Conservation (phyloP, 2,888 invertebrate species). For the Rhorus exstirpatorius region DNA sequence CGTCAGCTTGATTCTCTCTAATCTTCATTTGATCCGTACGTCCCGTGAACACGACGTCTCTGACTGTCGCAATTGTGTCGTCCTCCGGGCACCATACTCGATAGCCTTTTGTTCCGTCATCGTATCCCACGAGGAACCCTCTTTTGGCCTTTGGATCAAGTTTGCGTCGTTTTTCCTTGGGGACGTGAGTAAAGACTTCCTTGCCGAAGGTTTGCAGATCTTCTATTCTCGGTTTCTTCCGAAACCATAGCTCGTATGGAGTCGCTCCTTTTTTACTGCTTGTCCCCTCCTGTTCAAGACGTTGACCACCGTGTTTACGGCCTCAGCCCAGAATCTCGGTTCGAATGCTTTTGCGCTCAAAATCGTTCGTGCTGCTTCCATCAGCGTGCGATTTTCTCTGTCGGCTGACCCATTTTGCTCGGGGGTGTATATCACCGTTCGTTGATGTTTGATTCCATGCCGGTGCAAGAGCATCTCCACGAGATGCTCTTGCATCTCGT, state of each 20-base stretch:
- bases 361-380: slow-evolving; percentile 57
- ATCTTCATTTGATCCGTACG: background rate
- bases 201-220: slow-evolving; percentile 24
- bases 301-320: slow-evolving; percentile 38
- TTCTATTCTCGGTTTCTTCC: slow-evolving; percentile 11
- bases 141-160: slow-evolving; percentile 43
- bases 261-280: slow-evolving; percentile 12
- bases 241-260: slow-evolving; percentile 38
- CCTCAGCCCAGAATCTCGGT: slow-evolving; percentile 30
- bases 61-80: slow-evolving; percentile 1
- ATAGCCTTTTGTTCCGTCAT: slow-evolving; percentile 31
- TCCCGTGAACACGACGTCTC: slow-evolving; percentile 20
- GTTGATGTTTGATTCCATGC: background rate
- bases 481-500: too few species aligned
- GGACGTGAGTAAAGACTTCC: slow-evolving; percentile 39
- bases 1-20: background rate
- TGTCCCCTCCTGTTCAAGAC: slow-evolving; percentile 30
- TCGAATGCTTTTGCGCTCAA: slow-evolving; percentile 44
- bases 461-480: too few species aligned
- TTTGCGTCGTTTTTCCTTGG: slow-evolving; percentile 36
- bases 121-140: slow-evolving; percentile 43
- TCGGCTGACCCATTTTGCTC: slow-evolving; percentile 4
- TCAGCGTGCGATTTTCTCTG: slow-evolving; percentile 17
- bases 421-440: slow-evolving; percentile 9
- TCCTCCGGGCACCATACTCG: slow-evolving; percentile 37